Conservation (phyloP, 1,140 invertebrate genomes). For the Dreissena rostriformis region DNA sequence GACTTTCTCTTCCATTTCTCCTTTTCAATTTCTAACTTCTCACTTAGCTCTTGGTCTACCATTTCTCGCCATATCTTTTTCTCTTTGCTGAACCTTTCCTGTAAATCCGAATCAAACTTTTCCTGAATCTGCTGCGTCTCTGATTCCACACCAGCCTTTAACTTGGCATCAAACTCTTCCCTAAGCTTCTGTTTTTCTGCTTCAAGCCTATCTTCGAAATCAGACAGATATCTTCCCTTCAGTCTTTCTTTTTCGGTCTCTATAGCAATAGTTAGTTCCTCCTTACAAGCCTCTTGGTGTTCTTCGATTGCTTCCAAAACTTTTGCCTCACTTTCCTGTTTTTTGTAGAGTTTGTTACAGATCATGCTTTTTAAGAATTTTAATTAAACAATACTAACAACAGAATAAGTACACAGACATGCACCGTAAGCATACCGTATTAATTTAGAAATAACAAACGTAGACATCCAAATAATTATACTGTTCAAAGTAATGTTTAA, state of each 20-base stretch:
- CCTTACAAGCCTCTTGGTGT: slow-evolving; percentile 39
- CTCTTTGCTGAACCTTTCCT: slow-evolving; percentile 38
- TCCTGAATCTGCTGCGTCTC: background rate
- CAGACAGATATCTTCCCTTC: background rate
- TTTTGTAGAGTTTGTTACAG: background rate
- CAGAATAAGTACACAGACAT: too few relatives aligned
- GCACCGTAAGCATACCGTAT: too few relatives aligned
- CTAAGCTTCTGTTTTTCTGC: slow-evolving; percentile 13
- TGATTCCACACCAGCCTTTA: background rate
- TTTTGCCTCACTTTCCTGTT: slow-evolving; percentile 44
- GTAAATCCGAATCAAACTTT: slow-evolving; percentile 44
- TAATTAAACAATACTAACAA: too few relatives aligned
- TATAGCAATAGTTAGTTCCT: slow-evolving; percentile 19
- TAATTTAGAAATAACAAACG: too few relatives aligned
- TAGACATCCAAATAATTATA: slow-evolving; percentile 4
- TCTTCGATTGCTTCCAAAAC: slow-evolving; percentile 52
- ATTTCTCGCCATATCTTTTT: slow-evolving; percentile 41
- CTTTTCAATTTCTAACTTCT: slow-evolving; percentile 42
- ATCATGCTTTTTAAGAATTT: too few relatives aligned
- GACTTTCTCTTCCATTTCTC: slow-evolving; percentile 47
- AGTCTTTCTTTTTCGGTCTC: slow-evolving; percentile 25
- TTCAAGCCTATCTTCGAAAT: background rate
- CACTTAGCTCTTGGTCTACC: slow-evolving; percentile 42
- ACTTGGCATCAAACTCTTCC: background rate
- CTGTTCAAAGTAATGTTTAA: background rate